Percentiles rank a stretch among this genome's conserved stretches.
phyloP scores from a whole-genome alignment of 2,797 vertebrate genomes.

The Sternotherus odoratus region DNA sequence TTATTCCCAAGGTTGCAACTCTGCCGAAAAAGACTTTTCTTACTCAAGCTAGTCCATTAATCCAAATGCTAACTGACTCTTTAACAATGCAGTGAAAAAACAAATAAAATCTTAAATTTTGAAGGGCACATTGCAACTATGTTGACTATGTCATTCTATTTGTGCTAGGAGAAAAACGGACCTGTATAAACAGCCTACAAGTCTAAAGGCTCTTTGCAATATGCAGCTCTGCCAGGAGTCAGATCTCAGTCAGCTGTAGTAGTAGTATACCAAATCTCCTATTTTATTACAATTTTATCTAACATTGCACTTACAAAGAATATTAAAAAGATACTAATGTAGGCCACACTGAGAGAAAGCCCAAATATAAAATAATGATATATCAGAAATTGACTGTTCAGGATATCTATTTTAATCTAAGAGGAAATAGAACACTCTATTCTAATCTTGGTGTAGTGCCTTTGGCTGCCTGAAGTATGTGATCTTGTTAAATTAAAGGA shows the following conservation, averaged over 20 bases:
- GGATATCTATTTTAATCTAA: constrained; percentile 64
- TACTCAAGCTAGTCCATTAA: constrained; percentile 35
- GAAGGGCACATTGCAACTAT: constrained; percentile 12
- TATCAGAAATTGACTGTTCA: constrained; percentile 64
- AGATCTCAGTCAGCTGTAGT: constrained; percentile 7
- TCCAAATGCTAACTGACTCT: constrained; percentile 25
- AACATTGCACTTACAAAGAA: constrained; percentile 54
- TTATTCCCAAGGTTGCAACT: constrained; percentile 18
- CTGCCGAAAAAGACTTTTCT: background rate
- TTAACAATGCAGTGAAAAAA: constrained; percentile 7
- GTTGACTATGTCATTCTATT: background rate
- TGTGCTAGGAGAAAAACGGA: constrained; percentile 19
- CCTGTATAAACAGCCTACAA: background rate
- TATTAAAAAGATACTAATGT: constrained; percentile 60
- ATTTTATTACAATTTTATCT: constrained; percentile 54
- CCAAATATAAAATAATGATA: constrained; percentile 60
- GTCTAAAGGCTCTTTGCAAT: background rate
- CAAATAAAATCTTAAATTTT: constrained; percentile 23
- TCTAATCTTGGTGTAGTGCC: constrained; percentile 48
- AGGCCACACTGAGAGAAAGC: constrained; percentile 60
- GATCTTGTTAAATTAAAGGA: constrained; percentile 72
- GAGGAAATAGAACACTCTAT: constrained; percentile 53
- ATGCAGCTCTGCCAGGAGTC: constrained; percentile 10
- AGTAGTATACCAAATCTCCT: constrained; percentile 52
- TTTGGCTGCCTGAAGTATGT: constrained; percentile 61